Evolutionary conservation across 2,888 invertebrate species (phyloP).

Genomic region (Aradus depressus): DNA sequence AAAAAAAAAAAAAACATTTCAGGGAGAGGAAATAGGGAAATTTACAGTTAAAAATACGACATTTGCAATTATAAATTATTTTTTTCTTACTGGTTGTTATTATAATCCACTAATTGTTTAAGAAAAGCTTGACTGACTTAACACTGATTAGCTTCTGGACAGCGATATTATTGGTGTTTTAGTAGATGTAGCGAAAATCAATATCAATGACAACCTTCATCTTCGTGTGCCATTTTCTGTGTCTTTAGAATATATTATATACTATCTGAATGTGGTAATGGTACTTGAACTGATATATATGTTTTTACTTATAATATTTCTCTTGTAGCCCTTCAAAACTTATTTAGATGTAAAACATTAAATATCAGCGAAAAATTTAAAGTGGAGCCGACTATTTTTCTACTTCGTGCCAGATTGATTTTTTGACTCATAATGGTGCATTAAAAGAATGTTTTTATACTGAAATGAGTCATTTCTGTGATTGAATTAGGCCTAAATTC

Average conservation of each 20-base stretch:
- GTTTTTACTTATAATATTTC: conserved; percentile 14
- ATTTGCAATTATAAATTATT: no score
- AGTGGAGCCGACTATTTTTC: conserved; percentile 24
- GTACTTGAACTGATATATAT: conserved; percentile 23
- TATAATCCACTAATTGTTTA: no score
- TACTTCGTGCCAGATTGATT: conserved; percentile 11
- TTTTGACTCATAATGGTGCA: background rate
- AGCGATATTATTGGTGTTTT: no score
- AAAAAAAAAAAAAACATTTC: no score
- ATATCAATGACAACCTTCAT: conserved; percentile 15
- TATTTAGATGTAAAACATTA: conserved; percentile 11
- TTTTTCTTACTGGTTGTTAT: no score
- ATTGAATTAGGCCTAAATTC: background rate
- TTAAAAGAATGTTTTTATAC: no score
- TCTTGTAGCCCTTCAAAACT: conserved; percentile 12
- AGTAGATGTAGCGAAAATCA: no score
- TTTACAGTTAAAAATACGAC: no score
- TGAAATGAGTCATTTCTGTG: conserved; percentile 1
- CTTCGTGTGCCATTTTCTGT: conserved; percentile 23
- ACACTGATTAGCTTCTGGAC: no score
- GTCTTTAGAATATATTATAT: conserved; percentile 15
- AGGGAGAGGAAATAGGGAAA: no score
- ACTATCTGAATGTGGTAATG: conserved; percentile 21
- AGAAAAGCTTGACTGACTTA: no score
- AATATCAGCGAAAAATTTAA: conserved; percentile 6